Evolutionary conservation across 2,888 invertebrate genomes (phyloP).

Genomic region (Epinotia brunnichana): DNA sequence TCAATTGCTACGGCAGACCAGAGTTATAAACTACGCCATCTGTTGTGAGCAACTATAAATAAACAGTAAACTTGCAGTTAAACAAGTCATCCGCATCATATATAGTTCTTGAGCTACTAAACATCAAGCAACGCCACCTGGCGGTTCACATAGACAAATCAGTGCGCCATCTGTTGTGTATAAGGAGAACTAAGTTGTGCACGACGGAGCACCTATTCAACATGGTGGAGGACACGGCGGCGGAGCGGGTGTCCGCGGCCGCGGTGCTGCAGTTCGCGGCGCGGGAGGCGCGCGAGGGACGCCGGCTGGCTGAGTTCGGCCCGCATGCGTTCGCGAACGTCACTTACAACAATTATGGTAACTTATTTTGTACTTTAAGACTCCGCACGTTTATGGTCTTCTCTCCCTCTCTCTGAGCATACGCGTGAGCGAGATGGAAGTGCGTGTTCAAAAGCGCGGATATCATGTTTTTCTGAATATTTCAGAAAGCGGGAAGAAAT

Average conservation of each 20-base stretch:
- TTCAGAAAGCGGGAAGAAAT: too few species aligned
- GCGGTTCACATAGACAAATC: constrained; percentile 26
- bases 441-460: too few species aligned
- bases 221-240: constrained; percentile 74
- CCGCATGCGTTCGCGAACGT: constrained; percentile 78
- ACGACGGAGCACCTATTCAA: constrained; percentile 43
- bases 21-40: neutral
- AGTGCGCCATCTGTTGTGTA: constrained; percentile 5
- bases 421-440: too few species aligned
- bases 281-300: constrained; percentile 73
- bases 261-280: constrained; percentile 77
- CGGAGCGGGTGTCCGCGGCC: constrained; percentile 72
- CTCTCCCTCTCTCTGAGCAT: too few species aligned
- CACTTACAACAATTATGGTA: constrained; percentile 76
- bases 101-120: neutral
- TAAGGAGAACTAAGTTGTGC: constrained; percentile 32
- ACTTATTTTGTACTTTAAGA: too few species aligned
- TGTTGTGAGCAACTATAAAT: neutral
- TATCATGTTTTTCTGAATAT: too few species aligned
- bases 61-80: neutral
- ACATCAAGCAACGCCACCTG: constrained; percentile 48
- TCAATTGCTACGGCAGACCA: neutral
- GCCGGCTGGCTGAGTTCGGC: constrained; percentile 73
- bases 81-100: neutral
- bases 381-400: too few species aligned